These are phyloP conservation scores for Coptodon bakossiorum DNA, from an alignment of 2,113 vertebrate genomes.

Conservation along the genomic window DNA sequence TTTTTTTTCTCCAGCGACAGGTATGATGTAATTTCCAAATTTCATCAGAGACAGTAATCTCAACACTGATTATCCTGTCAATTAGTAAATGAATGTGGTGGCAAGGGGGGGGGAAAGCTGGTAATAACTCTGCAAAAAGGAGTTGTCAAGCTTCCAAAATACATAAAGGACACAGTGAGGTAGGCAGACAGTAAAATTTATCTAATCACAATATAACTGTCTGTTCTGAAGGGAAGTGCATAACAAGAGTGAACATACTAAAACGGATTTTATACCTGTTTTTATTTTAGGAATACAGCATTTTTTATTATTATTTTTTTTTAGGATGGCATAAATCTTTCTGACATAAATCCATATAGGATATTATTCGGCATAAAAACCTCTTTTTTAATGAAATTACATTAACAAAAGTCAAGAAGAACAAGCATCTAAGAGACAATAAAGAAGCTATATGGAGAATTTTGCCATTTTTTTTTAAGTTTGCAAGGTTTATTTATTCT, in stretches of 20 bases:
- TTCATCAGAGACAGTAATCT: slow-evolving; percentile 57
- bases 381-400: not conserved
- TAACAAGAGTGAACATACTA: slow-evolving; percentile 23
- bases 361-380: not conserved
- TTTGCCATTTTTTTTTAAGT: not conserved
- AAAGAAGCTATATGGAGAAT: not conserved
- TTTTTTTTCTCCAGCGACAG: slow-evolving; percentile 28
- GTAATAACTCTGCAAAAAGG: slow-evolving; percentile 56
- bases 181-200: slow-evolving; percentile 43
- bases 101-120: not conserved
- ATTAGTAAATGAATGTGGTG: slow-evolving; percentile 68
- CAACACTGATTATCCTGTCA: slow-evolving; percentile 64
- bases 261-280: not conserved
- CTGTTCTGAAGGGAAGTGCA: slow-evolving; percentile 23
- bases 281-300: slow-evolving; percentile 11
- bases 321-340: not conserved
- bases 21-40: slow-evolving; percentile 67
- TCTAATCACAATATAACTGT: slow-evolving; percentile 58
- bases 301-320: not conserved
- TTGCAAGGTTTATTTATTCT: not conserved
- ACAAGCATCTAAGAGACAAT: not conserved
- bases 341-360: not conserved
- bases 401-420: not conserved
- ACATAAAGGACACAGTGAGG: slow-evolving; percentile 60
- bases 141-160: slow-evolving; percentile 64